Conservation (phyloP, 2,113 vertebrate genomes). For the Oncorhynchus nerka region DNA sequence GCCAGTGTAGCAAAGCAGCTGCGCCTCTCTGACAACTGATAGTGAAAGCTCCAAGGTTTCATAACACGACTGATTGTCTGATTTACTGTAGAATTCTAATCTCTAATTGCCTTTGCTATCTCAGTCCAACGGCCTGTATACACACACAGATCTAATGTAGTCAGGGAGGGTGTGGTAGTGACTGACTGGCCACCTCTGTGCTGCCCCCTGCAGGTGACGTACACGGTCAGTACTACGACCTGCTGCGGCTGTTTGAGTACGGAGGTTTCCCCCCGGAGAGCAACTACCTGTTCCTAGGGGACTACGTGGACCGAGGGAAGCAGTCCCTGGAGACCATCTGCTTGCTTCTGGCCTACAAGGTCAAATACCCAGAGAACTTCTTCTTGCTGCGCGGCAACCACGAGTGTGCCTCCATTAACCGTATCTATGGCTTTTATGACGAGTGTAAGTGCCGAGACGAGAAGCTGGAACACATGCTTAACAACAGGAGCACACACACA, state of each 20-base stretch:
- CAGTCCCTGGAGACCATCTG: conserved; percentile 81
- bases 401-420: conserved; percentile 80
- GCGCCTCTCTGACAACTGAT: too few species aligned
- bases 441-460: conserved; percentile 67
- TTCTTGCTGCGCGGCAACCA: conserved; percentile 79
- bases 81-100: background rate
- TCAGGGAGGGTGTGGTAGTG: background rate
- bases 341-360: conserved; percentile 78
- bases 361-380: conserved; percentile 81
- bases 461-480: background rate
- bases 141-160: background rate
- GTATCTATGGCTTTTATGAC: conserved; percentile 81
- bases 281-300: conserved; percentile 86
- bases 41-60: background rate
- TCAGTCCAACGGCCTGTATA: background rate
- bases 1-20: too few species aligned
- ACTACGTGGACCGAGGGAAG: conserved; percentile 80
- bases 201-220: conserved; percentile 83
- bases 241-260: conserved; percentile 92
- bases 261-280: conserved; percentile 95
- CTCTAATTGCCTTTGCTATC: conserved; percentile 2
- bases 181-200: conserved; percentile 9
- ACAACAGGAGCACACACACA: background rate
- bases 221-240: conserved; percentile 95
- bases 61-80: background rate